phyloP scores from a whole-genome alignment of 2,888 invertebrate species.

The Temnothorax rugatulus region DNA sequence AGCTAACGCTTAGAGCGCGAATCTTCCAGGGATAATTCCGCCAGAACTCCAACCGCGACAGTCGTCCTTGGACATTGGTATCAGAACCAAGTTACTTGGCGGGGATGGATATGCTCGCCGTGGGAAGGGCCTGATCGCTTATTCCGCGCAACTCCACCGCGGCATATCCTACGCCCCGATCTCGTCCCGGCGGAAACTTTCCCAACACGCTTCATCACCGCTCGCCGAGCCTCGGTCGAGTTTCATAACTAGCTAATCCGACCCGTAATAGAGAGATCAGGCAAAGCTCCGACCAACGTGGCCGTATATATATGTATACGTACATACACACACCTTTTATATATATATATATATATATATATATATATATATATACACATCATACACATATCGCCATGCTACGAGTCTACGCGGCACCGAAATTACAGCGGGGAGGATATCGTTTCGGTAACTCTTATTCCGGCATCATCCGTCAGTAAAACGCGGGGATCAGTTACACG shows the following conservation, averaged over 20 bases:
- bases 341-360: neutral
- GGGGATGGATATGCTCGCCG: constrained; percentile 66
- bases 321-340: neutral
- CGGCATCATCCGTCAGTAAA: constrained; percentile 59
- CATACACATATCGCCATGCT: constrained; percentile 23
- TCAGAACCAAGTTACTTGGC: constrained; percentile 56
- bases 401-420: constrained; percentile 36
- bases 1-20: constrained; percentile 10
- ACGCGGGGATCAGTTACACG: constrained; percentile 50
- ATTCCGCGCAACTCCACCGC: constrained; percentile 73
- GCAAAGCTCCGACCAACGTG: constrained; percentile 61
- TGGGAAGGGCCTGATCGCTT: constrained; percentile 72
- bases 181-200: constrained; percentile 72
- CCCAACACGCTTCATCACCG: constrained; percentile 77
- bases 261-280: constrained; percentile 83
- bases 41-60: constrained; percentile 50
- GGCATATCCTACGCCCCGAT: constrained; percentile 62
- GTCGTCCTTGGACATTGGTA: constrained; percentile 56
- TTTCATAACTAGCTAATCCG: constrained; percentile 84
- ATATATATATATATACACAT: constrained; percentile 22
- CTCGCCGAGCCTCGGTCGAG: constrained; percentile 74
- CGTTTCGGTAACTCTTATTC: constrained; percentile 64
- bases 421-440: constrained; percentile 63
- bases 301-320: constrained; percentile 27
- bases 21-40: constrained; percentile 46